Percentiles rank a stretch among this genome's conserved stretches.
Conservation (phyloP, 92 coral and sea anemone genomes). For the Pocillopora meandrina region DNA sequence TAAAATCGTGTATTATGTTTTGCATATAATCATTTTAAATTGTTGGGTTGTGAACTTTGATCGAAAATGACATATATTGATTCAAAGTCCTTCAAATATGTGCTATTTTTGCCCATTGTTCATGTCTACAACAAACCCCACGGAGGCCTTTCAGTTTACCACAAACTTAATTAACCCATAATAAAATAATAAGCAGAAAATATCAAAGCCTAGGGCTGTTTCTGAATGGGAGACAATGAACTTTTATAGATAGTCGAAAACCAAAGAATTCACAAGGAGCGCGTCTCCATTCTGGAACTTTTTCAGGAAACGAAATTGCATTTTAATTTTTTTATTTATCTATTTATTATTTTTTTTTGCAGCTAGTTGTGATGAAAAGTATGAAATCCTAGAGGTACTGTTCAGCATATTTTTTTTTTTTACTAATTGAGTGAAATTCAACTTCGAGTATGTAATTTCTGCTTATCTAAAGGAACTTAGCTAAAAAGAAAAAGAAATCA, state of each 20-base stretch:
- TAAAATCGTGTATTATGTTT: too few species aligned
- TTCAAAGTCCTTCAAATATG: neutral
- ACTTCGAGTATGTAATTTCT: too few species aligned
- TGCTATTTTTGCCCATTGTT: neutral
- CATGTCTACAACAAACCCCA: neutral
- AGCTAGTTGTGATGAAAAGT: too few species aligned
- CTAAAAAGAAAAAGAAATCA: too few species aligned
- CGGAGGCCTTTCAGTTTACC: constrained; percentile 1
- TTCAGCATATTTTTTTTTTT: too few species aligned
- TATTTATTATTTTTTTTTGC: neutral
- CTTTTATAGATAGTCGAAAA: neutral
- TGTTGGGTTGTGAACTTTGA: neutral
- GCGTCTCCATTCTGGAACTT: neutral
- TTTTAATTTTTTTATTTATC: too few species aligned
- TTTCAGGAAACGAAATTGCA: neutral
- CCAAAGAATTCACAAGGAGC: neutral
- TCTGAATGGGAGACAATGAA: neutral
- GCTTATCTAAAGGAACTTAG: too few species aligned
- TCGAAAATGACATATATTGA: constrained; percentile 9
- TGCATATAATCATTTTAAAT: too few species aligned
- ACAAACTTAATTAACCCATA: constrained; percentile 5
- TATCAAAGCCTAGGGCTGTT: constrained; percentile 6
- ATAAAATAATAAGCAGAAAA: neutral
- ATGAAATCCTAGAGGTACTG: too few species aligned
- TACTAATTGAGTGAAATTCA: too few species aligned